These are phyloP conservation scores for Scaptomyza graminum DNA, from an alignment of 1,140 invertebrate genomes.

Conservation along the genomic window DNA sequence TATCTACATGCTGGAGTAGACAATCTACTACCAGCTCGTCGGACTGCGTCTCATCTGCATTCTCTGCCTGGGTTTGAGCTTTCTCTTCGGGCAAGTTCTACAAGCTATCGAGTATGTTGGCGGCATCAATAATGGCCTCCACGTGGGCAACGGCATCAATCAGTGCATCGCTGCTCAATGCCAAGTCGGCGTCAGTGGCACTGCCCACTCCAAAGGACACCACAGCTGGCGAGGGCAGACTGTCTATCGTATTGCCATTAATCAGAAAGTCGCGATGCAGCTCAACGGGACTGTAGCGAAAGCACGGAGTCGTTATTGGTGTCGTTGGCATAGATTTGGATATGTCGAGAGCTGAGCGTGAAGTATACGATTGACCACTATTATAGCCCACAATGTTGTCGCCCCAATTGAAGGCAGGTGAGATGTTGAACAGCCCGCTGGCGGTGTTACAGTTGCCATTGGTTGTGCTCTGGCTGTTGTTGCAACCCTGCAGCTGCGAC, in stretches of 20 bases:
- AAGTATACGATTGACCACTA: slow-evolving; percentile 27
- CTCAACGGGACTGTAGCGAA: slow-evolving; percentile 85
- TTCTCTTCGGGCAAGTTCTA: slow-evolving; percentile 83
- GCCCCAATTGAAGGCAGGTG: slow-evolving; percentile 63
- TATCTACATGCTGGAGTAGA: slow-evolving; percentile 66
- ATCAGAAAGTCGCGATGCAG: slow-evolving; percentile 86
- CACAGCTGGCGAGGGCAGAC: slow-evolving; percentile 53
- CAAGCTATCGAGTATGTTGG: slow-evolving; percentile 73
- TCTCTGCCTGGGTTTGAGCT: slow-evolving; percentile 48
- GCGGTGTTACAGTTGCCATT: slow-evolving; percentile 45
- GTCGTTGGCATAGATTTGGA: slow-evolving; percentile 88
- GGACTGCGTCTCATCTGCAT: slow-evolving; percentile 18
- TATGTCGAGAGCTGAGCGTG: slow-evolving; percentile 76
- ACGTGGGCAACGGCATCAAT: slow-evolving; percentile 69
- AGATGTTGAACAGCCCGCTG: slow-evolving; percentile 71
- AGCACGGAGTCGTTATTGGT: slow-evolving; percentile 85
- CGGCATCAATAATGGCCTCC: slow-evolving; percentile 71
- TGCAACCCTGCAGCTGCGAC: slow-evolving; percentile 36
- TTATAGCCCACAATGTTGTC: slow-evolving; percentile 43
- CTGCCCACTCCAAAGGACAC: slow-evolving; percentile 46
- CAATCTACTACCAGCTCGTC: slow-evolving; percentile 55
- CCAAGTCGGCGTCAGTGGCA: slow-evolving; percentile 32
- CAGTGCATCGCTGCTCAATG: slow-evolving; percentile 54
- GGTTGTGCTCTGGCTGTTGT: slow-evolving; percentile 11
- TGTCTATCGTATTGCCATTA: slow-evolving; percentile 86